Base-by-base conservation (phyloP, 92 coral and sea anemone species). In the Zoanthus sociatus region DNA sequence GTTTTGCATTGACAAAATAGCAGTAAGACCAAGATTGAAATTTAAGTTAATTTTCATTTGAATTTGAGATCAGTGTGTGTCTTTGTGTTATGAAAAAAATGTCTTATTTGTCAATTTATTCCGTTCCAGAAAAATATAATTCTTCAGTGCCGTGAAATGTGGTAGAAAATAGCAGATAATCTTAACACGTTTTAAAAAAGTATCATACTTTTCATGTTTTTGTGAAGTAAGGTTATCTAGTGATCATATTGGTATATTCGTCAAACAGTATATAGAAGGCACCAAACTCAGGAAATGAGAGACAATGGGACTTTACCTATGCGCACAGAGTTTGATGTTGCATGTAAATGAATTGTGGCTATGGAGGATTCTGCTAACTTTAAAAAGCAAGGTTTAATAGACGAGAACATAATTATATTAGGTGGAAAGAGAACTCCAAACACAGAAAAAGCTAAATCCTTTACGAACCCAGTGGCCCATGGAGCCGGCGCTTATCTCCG, bases 311-410 rank as follows among this genome's bases (percentile, higher is more conserved):
- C 46, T 21, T 76, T 81, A 71, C 92, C 92, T 2, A 42, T 69
- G 74, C 89, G 56, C 32, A 84, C 82, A 5, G 92, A 84, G 76
- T 13, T 89, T 44, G 89, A 84, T 44, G 77, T 50, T 70, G 92
- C 89, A 6, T 20, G 70, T 17, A 89, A 89, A 20, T 86, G 84
- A 68, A 84, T 84, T 18, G 84, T 89, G 33, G 86, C 88, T 9
- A 33, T 84, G 82, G 82, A 84, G 78, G 92, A 83, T 54, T 89
- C 79, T 32, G 70, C 92, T 53, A 88, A 89, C 44, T 61, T 84
- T 21, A 79, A 89, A 17, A 66, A 48, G 66, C 88, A 89, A 30
- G 92, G 76, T 30, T 31, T 55, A 18, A 75, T 9, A 67, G 86
- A 83, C 64, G 81, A 84, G 10, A 89, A 56, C 73, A 89, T 32